These are phyloP conservation scores for Thomomys bottae DNA, from an alignment of 2,113 vertebrate genomes.

Conservation along the genomic window DNA sequence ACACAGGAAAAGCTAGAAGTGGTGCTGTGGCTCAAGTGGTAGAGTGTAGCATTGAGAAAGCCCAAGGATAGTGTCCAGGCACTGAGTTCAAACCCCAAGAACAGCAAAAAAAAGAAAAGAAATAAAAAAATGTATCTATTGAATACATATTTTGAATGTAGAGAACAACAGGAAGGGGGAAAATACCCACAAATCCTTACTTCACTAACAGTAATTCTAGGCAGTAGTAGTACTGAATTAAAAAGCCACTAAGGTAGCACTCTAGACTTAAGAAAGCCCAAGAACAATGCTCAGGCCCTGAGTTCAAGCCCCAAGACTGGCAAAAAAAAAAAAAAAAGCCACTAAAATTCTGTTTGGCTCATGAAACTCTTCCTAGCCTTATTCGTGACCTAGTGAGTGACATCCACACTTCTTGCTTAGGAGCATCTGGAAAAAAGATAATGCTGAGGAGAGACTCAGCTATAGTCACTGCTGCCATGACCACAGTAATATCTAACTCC, in stretches of 20 bases:
- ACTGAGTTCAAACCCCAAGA: too few relatives aligned
- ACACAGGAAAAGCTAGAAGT: too few relatives aligned
- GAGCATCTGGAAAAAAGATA: not conserved
- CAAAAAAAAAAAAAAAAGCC: too few relatives aligned
- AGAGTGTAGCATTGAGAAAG: too few relatives aligned
- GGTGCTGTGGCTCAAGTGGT: too few relatives aligned
- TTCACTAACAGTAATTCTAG: conserved; percentile 5
- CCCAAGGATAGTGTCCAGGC: too few relatives aligned
- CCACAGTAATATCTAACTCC: not conserved
- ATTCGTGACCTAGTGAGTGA: not conserved
- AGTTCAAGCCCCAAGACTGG: too few relatives aligned
- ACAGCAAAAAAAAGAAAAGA: too few relatives aligned
- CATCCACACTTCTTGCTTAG: not conserved
- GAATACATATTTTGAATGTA: conserved; percentile 8
- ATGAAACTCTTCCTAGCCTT: not conserved
- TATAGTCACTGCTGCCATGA: accelerated
- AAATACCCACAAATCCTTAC: not conserved
- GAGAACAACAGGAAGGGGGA: not conserved
- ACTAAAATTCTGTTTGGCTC: not conserved
- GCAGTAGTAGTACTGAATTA: not conserved
- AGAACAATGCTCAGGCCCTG: too few relatives aligned
- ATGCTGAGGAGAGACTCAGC: not conserved
- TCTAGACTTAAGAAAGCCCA: too few relatives aligned
- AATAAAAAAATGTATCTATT: not conserved
- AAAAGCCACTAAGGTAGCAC: not conserved